phyloP scores from a whole-genome alignment of 2,888 invertebrate genomes.

The Leptarthrus brevirostris region DNA sequence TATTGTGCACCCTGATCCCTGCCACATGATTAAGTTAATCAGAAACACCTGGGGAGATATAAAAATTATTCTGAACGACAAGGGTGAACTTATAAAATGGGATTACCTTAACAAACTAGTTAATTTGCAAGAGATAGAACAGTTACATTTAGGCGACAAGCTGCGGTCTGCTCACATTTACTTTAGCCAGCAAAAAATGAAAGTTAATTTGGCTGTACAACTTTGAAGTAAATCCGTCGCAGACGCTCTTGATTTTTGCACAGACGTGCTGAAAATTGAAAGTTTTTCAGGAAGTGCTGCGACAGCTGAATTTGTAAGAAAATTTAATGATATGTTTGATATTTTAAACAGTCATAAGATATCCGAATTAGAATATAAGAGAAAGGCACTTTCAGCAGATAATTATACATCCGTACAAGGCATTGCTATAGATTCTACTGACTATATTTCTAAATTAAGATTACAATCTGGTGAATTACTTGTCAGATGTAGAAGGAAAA shows the following conservation, averaged over 20 bases:
- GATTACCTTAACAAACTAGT: neutral
- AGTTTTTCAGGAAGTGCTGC: constrained; percentile 54
- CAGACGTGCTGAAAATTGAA: constrained; percentile 52
- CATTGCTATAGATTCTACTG: too few species aligned
- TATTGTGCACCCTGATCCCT: too few species aligned
- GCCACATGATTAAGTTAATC: too few species aligned
- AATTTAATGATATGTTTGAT: constrained; percentile 57
- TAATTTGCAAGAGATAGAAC: constrained; percentile 32
- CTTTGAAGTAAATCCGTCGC: constrained; percentile 56
- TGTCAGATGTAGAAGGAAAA: constrained; percentile 38
- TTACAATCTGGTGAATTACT: neutral
- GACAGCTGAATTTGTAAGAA: constrained; percentile 55
- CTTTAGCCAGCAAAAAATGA: too few species aligned
- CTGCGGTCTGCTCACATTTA: too few species aligned
- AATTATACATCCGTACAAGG: too few species aligned
- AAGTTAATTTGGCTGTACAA: constrained; percentile 50
- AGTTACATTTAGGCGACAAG: constrained; percentile 45
- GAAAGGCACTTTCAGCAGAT: neutral
- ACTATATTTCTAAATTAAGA: constrained; percentile 37
- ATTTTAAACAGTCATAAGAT: constrained; percentile 56
- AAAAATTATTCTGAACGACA: neutral
- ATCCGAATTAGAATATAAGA: constrained; percentile 40
- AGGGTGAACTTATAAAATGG: neutral
- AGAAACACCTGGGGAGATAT: too few species aligned
- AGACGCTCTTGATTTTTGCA: constrained; percentile 56